Base-by-base conservation (phyloP, 2,888 invertebrate species). In the Diarsia rubi region DNA sequence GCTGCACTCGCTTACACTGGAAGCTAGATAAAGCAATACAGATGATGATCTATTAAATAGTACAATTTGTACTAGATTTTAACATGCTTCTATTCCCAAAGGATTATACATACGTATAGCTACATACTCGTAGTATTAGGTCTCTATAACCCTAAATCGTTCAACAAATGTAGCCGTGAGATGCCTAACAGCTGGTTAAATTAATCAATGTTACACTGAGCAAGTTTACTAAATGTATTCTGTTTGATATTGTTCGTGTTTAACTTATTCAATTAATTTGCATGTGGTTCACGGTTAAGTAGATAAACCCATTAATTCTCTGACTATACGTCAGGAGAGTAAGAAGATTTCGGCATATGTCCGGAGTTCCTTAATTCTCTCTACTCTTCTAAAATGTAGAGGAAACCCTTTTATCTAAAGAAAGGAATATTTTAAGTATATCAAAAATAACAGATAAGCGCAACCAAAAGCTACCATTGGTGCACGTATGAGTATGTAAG, bases 211-310 rank as follows among this genome's bases (percentile, higher is more conserved):
- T 68, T 42, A 70, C 27, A n/a, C 47, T 42, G 44, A 82, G 62
- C 75, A 75, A 73, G 68, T 79, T 82, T 75, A 68, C 70, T 75
- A 75, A 80, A 80, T 64, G 47, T 75, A 71, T 75, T 75, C 62
- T 71, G 64, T 73, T 82, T 79, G 75, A 75, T 73, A 72, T 72
- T 79, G 70, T 79, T 83, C 59, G 73, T 71, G 75, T 82, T 69
- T 79, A 65, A 73, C 60, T 83, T 67, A 75, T 67, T 37, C 64
- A 82, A 83, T 82, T 83, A 78, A 54, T 78, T 78, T 24, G 42
- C 54, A 78, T 60, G 60, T 64, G 78, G 57, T 69, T 64, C 14
- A 47, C 49, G 44, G 24, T 31, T 77, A 69, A 76, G 57, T 64
- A 77, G 63, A 69, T 69, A 44, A 69, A 31, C 57, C 11, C 8